phyloP scores from a whole-genome alignment of 1,140 invertebrate genomes.

The Drosophila hydei region DNA sequence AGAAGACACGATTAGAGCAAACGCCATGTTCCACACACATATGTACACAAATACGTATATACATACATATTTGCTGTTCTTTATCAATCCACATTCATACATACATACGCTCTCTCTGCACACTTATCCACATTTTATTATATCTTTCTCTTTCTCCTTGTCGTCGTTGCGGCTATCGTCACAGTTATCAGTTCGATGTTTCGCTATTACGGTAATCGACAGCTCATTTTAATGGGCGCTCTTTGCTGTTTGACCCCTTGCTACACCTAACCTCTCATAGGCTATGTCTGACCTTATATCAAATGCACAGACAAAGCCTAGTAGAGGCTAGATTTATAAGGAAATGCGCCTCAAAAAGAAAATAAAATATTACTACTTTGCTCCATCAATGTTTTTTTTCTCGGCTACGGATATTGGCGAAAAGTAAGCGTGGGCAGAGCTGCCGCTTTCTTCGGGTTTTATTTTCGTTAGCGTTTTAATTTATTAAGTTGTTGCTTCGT shows the following conservation, averaged over 20 bases:
- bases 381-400: constrained; percentile 15
- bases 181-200: constrained; percentile 2
- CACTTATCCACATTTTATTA: constrained; percentile 42
- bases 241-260: constrained; percentile 63
- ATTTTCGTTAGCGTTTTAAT: constrained; percentile 58
- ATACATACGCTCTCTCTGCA: background rate
- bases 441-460: constrained; percentile 67
- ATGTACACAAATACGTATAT: constrained; percentile 3
- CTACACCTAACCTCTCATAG: constrained; percentile 85
- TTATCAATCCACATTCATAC: constrained; percentile 3
- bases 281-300: constrained; percentile 82
- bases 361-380: background rate
- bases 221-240: constrained; percentile 3
- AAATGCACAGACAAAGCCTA: constrained; percentile 84
- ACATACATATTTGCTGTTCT: background rate
- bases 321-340: constrained; percentile 84
- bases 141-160: constrained; percentile 1
- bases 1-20: constrained; percentile 38
- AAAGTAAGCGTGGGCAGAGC: constrained; percentile 20
- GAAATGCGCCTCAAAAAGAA: constrained; percentile 25
- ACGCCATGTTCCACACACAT: constrained; percentile 33
- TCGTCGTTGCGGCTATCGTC: constrained; percentile 1
- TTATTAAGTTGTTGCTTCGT: constrained; percentile 71
- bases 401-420: constrained; percentile 7
- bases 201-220: constrained; percentile 28